Evolutionary conservation across 2,888 invertebrate genomes (phyloP), one percentile per base, ranked within the genome.

Genomic region (Ornithoptera alexandrae): DNA sequence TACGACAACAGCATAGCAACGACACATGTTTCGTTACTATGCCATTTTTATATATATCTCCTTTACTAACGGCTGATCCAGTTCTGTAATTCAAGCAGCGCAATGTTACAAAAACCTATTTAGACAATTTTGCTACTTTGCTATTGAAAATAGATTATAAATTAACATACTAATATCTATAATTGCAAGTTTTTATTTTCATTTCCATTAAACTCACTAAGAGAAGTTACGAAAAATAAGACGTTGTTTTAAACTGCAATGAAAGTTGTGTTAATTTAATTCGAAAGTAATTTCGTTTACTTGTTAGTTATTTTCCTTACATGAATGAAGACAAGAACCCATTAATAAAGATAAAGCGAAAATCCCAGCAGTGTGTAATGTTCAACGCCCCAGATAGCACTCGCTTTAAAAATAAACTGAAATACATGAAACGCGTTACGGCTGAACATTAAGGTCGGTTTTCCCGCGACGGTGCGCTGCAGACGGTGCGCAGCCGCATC

Each of bases 381-480:
- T 68, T 64, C 60, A 64, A 60, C 39, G 64, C 36, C 64, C 63
- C 53, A 64, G 59, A 56, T 53, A 68, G 64, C 68, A 64, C 18
- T 58, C 22, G 57, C 53, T 57, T 69, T 57, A 65, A 69, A 69
- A 68, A 68, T 68, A 68, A 64, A 68, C 59, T 64, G 50, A 42
- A 60, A 64, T 64, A 36, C 50, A 60, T 68, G 59, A 53, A 56
- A n/a, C 59, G 39, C 15, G 64, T 39, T 59, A 24, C 50, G 59
- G 56, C 53, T 64, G 59, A 58, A 50, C 64, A 58, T 62, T 64
- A 69, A 60, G 50, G 70, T 68, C 64, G 68, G 70, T 72, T 65
- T 71, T 66, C 70, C 60, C 66, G 65, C 70, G 71, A 64, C 71
- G 39, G 64, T 60, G 75, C 73, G 76, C 77, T 78, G 76, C 82